Percentiles rank a stretch among this genome's conserved stretches.
Conservation (phyloP, 2,113 vertebrate genomes). For the Vulpes ferrilata region DNA sequence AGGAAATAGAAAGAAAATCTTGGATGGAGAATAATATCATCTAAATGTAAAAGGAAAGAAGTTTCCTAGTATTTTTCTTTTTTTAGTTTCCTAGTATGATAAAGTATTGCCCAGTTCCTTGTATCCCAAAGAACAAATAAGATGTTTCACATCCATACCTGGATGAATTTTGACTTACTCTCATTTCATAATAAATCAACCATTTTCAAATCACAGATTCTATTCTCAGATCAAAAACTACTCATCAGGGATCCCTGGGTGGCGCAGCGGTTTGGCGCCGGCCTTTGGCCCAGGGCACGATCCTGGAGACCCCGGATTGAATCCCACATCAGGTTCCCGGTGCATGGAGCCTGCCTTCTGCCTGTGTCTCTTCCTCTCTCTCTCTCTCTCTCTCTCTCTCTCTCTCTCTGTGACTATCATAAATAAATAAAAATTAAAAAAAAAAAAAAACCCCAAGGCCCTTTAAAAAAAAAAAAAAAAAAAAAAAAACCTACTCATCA, state of each 20-base stretch:
- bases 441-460: no score
- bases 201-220: conserved; percentile 55
- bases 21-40: neutral
- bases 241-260: no score
- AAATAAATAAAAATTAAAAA: no score
- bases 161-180: conserved; percentile 54
- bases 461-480: no score
- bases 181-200: conserved; percentile 52
- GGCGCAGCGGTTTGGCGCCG: no score
- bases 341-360: no score
- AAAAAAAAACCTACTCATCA: conserved; percentile 43
- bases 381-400: no score
- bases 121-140: conserved; percentile 55
- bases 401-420: no score
- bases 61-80: neutral
- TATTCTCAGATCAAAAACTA: conserved; percentile 48
- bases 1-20: conserved; percentile 47
- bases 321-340: no score
- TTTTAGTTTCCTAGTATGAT: neutral
- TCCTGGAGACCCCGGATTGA: no score
- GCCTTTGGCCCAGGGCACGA: no score
- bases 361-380: no score
- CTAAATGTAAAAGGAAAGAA: conserved; percentile 35
- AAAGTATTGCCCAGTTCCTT: conserved; percentile 41
- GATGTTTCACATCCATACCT: conserved; percentile 56